Evolutionary conservation across 2,113 vertebrate genomes (phyloP).

Genomic region (Corydoras maculifer): DNA sequence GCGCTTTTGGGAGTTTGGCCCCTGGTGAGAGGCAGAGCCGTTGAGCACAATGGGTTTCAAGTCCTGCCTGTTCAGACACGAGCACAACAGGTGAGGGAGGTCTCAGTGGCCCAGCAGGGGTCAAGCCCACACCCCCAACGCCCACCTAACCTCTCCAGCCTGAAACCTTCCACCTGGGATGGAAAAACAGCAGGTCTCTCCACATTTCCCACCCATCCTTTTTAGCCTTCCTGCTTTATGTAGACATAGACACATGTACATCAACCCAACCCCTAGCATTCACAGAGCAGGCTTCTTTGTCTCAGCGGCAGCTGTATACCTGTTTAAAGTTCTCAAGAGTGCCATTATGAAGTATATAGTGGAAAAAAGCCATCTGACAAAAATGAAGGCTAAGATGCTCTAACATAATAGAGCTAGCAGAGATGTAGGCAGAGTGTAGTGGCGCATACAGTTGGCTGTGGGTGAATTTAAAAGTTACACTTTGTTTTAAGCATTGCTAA

Average conservation of each 20-base stretch:
- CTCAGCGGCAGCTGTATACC: constrained; percentile 26
- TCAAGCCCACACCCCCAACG: constrained; percentile 29
- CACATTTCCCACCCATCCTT: constrained; percentile 34
- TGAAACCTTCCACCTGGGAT: constrained; percentile 38
- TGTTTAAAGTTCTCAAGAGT: constrained; percentile 14
- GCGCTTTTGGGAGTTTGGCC: constrained; percentile 32
- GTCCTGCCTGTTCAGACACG: constrained; percentile 64
- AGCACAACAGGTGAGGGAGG: constrained; percentile 60
- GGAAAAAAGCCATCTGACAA: neutral
- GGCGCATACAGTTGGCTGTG: no score
- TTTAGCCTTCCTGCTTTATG: constrained; percentile 38
- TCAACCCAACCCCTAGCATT: constrained; percentile 27
- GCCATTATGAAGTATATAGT: neutral
- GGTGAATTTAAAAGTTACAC: no score
- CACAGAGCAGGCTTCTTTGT: constrained; percentile 22
- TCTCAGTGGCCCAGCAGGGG: constrained; percentile 57
- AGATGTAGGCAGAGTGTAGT: no score
- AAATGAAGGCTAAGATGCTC: neutral
- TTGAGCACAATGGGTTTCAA: constrained; percentile 32
- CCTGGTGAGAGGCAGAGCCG: constrained; percentile 41
- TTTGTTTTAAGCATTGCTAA: no score
- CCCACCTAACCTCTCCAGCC: constrained; percentile 57
- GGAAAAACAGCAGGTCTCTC: constrained; percentile 53
- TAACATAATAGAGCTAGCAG: neutral
- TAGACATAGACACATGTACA: constrained; percentile 21